A percentile compares a stretch with the other conserved stretches of the same genome.
phyloP scores from a whole-genome alignment of 2,113 vertebrate species.

The Neotragus moschatus region DNA sequence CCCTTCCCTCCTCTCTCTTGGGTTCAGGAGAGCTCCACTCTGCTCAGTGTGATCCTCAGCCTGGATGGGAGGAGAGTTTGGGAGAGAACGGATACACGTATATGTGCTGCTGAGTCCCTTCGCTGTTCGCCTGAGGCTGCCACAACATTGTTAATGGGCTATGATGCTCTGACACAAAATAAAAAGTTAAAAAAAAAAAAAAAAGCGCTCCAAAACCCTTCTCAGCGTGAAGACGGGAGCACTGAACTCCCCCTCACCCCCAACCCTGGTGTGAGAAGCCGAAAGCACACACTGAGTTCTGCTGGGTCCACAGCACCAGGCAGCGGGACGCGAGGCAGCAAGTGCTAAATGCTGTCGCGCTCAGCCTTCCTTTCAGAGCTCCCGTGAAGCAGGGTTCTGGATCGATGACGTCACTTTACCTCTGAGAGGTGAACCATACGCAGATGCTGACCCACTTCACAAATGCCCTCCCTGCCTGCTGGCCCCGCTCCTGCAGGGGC shows the following conservation, averaged over 20 bases:
- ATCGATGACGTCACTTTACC: rapidly evolving
- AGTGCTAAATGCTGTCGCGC: rapidly evolving
- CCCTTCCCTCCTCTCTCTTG: background rate
- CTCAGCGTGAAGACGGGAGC: background rate
- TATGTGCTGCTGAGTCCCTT: background rate
- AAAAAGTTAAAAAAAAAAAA: background rate
- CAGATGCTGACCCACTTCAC: background rate
- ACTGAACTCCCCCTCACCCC: background rate
- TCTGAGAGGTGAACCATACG: rapidly evolving
- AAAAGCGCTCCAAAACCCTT: background rate
- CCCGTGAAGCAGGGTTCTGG: background rate
- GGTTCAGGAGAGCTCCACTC: background rate
- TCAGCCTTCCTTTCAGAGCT: background rate
- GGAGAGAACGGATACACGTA: background rate
- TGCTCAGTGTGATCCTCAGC: background rate
- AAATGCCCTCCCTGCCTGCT: background rate
- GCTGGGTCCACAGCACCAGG: background rate
- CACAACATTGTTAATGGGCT: background rate
- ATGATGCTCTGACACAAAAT: background rate
- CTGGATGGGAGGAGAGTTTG: background rate
- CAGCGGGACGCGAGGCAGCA: rapidly evolving
- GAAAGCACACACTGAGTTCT: background rate
- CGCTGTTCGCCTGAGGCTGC: background rate
- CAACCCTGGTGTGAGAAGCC: background rate
- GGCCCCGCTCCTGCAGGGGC: rapidly evolving